These are phyloP conservation scores for Ceratosolen solmsi DNA, from an alignment of 1,140 invertebrate species.

Conservation along the genomic window DNA sequence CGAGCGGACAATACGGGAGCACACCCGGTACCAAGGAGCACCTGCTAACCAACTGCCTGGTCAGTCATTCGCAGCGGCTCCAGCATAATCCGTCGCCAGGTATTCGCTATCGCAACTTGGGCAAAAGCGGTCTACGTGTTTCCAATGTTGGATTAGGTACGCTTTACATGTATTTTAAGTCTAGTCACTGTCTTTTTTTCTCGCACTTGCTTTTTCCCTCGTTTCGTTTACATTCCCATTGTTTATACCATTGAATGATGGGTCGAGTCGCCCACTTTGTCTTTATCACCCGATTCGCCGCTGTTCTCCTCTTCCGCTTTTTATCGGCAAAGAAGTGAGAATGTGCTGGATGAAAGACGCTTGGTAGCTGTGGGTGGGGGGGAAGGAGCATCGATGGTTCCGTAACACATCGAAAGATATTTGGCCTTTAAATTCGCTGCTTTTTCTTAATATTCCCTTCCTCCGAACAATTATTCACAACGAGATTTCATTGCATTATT, in stretches of 20 bases:
- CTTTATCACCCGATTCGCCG: background rate
- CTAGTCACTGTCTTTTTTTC: conserved; percentile 34
- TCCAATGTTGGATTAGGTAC: conserved; percentile 91
- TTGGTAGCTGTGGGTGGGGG: too few relatives aligned
- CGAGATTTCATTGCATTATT: too few relatives aligned
- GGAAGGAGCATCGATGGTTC: too few relatives aligned
- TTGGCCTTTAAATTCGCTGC: too few relatives aligned
- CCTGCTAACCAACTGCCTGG: conserved; percentile 70
- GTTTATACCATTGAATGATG: background rate
- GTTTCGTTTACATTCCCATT: background rate
- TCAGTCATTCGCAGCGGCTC: conserved; percentile 69
- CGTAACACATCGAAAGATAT: too few relatives aligned
- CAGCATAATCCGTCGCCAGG: conserved; percentile 79
- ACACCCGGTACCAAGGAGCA: conserved; percentile 73
- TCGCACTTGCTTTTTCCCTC: background rate
- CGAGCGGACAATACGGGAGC: conserved; percentile 68
- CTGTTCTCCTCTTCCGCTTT: too few relatives aligned
- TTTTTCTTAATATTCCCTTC: too few relatives aligned
- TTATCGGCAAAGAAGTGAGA: too few relatives aligned
- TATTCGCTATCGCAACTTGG: conserved; percentile 90
- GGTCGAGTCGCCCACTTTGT: background rate
- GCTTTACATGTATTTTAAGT: conserved; percentile 62
- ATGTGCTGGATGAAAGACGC: too few relatives aligned
- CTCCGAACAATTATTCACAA: too few relatives aligned
- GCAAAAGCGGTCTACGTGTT: conserved; percentile 92